Evolutionary conservation across 2,888 invertebrate species (phyloP), one percentile per base, ranked within the genome.

Genomic region (Hirtodrosophila trivittata): DNA sequence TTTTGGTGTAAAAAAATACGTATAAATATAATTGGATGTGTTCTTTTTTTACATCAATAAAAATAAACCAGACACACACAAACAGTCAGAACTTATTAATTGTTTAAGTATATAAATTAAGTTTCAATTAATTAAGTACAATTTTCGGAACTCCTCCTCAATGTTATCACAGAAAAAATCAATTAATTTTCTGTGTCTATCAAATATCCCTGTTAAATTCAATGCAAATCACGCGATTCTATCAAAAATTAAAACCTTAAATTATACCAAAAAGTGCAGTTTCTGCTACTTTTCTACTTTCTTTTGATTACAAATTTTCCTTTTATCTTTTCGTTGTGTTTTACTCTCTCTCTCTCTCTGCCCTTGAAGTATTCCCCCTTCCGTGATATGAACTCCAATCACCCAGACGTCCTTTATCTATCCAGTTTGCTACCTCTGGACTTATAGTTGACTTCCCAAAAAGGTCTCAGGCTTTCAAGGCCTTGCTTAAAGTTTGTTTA

Each of bases 181-280:
- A 37, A 56, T 55, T 16, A 60, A 63, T 63, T 86, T 62, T 60
- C 46, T 54, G 47, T 70, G 55, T 46, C 45, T 67, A 46, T 39
- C 43, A 52, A 70, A 70, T 66, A 72, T 87, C 87, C 87, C 87
- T 86, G 84, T 86, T 65, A 42, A 30, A 51, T 47, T 58, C 10
- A 13, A 16, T 50, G 45, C 39, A 49, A 21, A 21, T 21, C 18
- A 21, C 60, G 54, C 55, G 46, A 38, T 13, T 21, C 43, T 28
- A 14, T 7, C 30, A 3, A 28, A 16, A 45, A 21, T 21, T 21
- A 21, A 49, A 32, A 25, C 25, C 45, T 37, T 45, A 39, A 43
- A 47, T 66, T 7, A 16, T 30, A 39, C 26, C n/a, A n/a, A n/a
- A n/a, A 18, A 25, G 42, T 35, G 57, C 58, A 65, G 16, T 35